Evolutionary conservation across 1,140 invertebrate species (phyloP).

Genomic region (Thalassaphorura encarpata): DNA sequence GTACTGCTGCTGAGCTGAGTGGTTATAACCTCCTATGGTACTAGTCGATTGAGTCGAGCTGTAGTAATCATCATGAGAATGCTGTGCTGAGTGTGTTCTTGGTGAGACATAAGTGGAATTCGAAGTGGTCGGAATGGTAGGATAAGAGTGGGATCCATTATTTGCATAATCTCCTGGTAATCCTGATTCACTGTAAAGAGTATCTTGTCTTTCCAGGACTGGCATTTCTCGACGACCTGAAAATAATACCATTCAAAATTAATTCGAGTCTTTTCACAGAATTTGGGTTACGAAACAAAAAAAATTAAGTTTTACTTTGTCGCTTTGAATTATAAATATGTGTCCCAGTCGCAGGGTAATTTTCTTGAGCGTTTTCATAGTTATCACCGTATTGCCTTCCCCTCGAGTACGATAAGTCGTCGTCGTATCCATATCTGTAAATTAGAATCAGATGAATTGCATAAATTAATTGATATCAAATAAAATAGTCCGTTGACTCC

Average conservation of each 20-base stretch:
- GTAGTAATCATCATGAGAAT: too few relatives aligned
- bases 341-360: background rate
- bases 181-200: conserved; percentile 55
- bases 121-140: conserved; percentile 1
- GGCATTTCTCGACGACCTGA: conserved; percentile 42
- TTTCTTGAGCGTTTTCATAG: conserved; percentile 29
- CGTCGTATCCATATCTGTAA: conserved; percentile 14
- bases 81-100: conserved; percentile 1
- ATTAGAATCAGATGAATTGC: too few relatives aligned
- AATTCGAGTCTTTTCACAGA: too few relatives aligned
- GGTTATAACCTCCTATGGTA: too few relatives aligned
- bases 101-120: background rate
- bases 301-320: too few relatives aligned
- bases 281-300: too few relatives aligned
- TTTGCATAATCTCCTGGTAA: conserved; percentile 22
- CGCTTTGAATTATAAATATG: too few relatives aligned
- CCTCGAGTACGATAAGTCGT: conserved; percentile 8
- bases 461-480: too few relatives aligned
- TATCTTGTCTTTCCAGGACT: conserved; percentile 67
- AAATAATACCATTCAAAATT: too few relatives aligned
- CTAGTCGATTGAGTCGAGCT: too few relatives aligned
- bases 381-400: conserved; percentile 26
- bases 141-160: background rate
- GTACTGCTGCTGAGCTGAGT: too few relatives aligned
- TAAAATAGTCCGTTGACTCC: too few relatives aligned